phyloP scores from a whole-genome alignment of 2,113 vertebrate genomes.

The Vulpes vulpes region DNA sequence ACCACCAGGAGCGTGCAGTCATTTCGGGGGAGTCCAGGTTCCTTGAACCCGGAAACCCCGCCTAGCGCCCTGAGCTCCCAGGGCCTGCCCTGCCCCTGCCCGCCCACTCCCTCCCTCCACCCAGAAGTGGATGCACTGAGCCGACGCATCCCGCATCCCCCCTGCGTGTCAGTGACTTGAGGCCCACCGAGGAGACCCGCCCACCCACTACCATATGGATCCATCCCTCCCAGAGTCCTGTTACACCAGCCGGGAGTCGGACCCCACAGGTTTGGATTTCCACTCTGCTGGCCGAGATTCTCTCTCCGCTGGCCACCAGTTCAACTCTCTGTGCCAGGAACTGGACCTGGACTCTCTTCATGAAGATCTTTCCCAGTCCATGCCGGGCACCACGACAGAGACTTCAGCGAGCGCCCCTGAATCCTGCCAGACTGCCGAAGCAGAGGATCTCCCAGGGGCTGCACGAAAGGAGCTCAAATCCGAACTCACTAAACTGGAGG shows the following conservation, averaged over 20 bases:
- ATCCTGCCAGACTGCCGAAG: background rate
- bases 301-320: background rate
- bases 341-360: constrained; percentile 66
- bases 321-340: constrained; percentile 60
- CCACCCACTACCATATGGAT: background rate
- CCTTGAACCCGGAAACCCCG: background rate
- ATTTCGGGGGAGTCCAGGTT: rapidly evolving
- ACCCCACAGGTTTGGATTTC: background rate
- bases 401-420: background rate
- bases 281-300: background rate
- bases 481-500: constrained; percentile 90
- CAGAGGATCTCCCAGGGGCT: background rate
- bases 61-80: background rate
- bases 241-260: background rate
- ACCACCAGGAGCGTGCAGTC: rapidly evolving
- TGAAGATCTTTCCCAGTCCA: background rate
- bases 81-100: background rate
- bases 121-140: background rate
- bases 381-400: background rate
- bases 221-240: background rate
- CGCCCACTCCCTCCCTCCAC: too few species aligned
- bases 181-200: rapidly evolving
- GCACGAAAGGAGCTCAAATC: constrained; percentile 50
- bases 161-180: background rate
- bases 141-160: rapidly evolving